phyloP scores from a whole-genome alignment of 2,888 invertebrate genomes.

The Scaptodrosophila latifasciaeformis region DNA sequence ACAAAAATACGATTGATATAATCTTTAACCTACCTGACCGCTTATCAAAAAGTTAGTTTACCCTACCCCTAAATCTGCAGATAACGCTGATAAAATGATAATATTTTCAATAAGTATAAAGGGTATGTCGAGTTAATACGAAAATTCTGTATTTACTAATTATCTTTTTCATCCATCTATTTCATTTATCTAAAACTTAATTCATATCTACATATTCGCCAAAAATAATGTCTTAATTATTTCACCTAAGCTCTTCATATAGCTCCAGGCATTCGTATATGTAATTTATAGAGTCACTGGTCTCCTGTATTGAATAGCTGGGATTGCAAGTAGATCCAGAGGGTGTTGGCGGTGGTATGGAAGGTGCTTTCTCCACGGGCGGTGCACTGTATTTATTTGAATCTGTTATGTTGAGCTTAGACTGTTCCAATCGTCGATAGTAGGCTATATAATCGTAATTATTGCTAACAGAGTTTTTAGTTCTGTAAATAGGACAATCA shows the following conservation, averaged over 20 bases:
- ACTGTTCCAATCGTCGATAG: constrained; percentile 31
- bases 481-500: constrained; percentile 1
- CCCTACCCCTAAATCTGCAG: too few relatives aligned
- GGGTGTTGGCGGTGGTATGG: constrained; percentile 35
- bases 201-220: too few relatives aligned
- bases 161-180: too few relatives aligned
- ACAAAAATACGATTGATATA: too few relatives aligned
- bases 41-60: too few relatives aligned
- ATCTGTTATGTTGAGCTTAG: constrained; percentile 21
- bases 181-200: too few relatives aligned
- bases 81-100: too few relatives aligned
- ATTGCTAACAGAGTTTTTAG: constrained; percentile 1
- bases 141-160: too few relatives aligned
- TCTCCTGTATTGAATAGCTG: too few relatives aligned
- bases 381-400: constrained; percentile 43
- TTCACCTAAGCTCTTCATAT: constrained; percentile 56
- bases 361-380: constrained; percentile 48
- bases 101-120: too few relatives aligned
- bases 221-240: background rate
- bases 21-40: too few relatives aligned
- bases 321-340: background rate
- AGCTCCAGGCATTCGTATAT: constrained; percentile 45
- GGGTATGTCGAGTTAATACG: too few relatives aligned
- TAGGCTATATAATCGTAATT: constrained; percentile 34
- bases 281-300: background rate